Conservation (phyloP, 1,140 invertebrate species). For the Lasioglossum baleicum region DNA sequence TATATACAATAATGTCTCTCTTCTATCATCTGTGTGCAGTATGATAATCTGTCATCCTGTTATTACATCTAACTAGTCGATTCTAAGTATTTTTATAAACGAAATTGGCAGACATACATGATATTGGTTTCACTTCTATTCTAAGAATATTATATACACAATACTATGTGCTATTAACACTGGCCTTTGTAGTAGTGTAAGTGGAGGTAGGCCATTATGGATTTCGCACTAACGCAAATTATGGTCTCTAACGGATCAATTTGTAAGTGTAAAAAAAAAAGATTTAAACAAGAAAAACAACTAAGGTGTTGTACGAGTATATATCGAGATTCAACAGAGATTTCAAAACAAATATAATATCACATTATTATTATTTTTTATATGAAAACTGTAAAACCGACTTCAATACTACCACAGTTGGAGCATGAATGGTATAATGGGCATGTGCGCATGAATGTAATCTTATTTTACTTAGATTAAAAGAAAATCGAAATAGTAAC, state of each 20-base stretch:
- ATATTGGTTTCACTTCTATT: conserved; percentile 40
- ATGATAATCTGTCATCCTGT: conserved; percentile 47
- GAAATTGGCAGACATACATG: conserved; percentile 30
- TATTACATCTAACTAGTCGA: conserved; percentile 38
- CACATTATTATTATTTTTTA: conserved; percentile 57
- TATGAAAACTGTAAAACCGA: conserved; percentile 51
- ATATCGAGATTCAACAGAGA: conserved; percentile 9
- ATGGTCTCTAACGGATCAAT: conserved; percentile 26
- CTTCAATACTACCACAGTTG: conserved; percentile 43
- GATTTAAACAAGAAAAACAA: conserved; percentile 7
- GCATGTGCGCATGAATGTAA: conserved; percentile 61
- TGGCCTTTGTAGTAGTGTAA: conserved; percentile 72
- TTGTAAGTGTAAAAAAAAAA: conserved; percentile 37
- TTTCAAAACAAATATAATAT: conserved; percentile 38
- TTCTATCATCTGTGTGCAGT: conserved; percentile 50
- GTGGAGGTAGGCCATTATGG: conserved; percentile 48
- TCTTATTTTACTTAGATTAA: conserved; percentile 35
- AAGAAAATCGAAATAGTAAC: conserved; percentile 13
- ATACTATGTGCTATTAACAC: conserved; percentile 62
- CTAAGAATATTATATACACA: conserved; percentile 12
- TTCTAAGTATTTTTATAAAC: conserved; percentile 47
- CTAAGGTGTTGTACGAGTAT: conserved; percentile 33
- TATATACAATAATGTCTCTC: conserved; percentile 18
- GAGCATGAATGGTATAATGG: conserved; percentile 57
- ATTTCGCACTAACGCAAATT: conserved; percentile 30